These are phyloP conservation scores for Cydia strobilella DNA, from an alignment of 1,140 invertebrate genomes.

Conservation along the genomic window DNA sequence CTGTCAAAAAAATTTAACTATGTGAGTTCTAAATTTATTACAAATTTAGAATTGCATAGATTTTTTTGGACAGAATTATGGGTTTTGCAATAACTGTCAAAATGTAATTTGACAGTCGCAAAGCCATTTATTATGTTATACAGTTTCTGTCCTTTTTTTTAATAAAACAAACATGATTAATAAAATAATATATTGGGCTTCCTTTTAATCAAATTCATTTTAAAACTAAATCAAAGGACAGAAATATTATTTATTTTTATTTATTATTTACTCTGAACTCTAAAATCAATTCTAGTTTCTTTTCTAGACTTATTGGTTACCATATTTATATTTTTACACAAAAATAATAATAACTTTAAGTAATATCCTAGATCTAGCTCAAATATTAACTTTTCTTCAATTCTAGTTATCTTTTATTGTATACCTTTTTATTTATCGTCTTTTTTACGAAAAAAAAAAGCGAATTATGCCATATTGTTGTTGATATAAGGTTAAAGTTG, in stretches of 20 bases:
- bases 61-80: constrained; percentile 7
- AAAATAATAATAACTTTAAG: constrained; percentile 15
- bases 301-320: constrained; percentile 25
- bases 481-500: constrained; percentile 27
- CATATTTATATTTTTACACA: constrained; percentile 17
- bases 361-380: background rate
- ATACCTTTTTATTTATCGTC: constrained; percentile 31
- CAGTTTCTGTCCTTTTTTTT: constrained; percentile 11
- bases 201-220: background rate
- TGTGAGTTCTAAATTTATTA: background rate
- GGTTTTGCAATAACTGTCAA: constrained; percentile 9
- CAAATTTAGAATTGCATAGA: background rate
- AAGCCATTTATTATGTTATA: background rate
- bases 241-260: constrained; percentile 13
- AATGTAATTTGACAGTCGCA: constrained; percentile 15
- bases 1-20: background rate
- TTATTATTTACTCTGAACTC: constrained; percentile 20
- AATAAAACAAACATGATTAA: background rate
- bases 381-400: constrained; percentile 2
- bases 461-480: constrained; percentile 30
- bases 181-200: constrained; percentile 2
- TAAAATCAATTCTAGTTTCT: constrained; percentile 12
- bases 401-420: constrained; percentile 4
- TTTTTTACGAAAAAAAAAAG: constrained; percentile 35
- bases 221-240: background rate